Percentiles rank a stretch among this genome's conserved stretches.
These are phyloP conservation scores for Pelecanoides urinatrix DNA, from an alignment of 2,113 vertebrate species.

Conservation along the genomic window DNA sequence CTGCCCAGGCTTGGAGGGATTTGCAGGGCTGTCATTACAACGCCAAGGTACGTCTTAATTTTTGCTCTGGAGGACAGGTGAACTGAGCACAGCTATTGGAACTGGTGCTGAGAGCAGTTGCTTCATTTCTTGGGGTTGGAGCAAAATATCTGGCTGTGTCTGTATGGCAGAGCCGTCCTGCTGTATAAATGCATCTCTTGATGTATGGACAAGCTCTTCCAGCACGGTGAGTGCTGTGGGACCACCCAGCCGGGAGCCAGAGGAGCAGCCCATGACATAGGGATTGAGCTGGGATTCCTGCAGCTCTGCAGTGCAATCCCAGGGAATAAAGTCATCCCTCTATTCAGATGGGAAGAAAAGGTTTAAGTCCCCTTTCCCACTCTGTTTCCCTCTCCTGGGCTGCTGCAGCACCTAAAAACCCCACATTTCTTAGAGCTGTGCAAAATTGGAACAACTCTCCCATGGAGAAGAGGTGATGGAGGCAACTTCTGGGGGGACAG, in stretches of 20 bases:
- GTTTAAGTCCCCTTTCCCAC: not conserved
- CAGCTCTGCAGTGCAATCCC: not conserved
- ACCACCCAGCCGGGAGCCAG: not conserved
- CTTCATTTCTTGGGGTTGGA: not conserved
- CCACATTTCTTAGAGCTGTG: not conserved
- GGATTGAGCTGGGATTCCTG: not conserved
- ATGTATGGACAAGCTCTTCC: not conserved
- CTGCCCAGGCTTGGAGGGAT: not conserved
- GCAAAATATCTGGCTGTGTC: not conserved
- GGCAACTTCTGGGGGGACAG: not conserved
- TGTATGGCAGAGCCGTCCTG: too few species aligned
- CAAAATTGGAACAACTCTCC: not conserved
- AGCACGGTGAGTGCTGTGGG: not conserved
- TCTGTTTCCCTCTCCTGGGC: not conserved
- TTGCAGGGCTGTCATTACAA: not conserved
- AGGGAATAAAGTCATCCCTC: not conserved
- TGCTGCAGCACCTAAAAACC: not conserved
- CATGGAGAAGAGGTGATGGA: not conserved
- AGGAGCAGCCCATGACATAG: not conserved
- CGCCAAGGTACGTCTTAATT: not conserved
- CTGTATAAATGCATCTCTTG: not conserved
- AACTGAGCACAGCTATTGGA: not conserved
- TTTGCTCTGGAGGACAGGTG: not conserved
- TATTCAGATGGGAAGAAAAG: not conserved
- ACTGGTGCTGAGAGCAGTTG: fast-evolving